These are phyloP conservation scores for Cinara cedri DNA, from an alignment of 2,888 invertebrate genomes.

Conservation along the genomic window DNA sequence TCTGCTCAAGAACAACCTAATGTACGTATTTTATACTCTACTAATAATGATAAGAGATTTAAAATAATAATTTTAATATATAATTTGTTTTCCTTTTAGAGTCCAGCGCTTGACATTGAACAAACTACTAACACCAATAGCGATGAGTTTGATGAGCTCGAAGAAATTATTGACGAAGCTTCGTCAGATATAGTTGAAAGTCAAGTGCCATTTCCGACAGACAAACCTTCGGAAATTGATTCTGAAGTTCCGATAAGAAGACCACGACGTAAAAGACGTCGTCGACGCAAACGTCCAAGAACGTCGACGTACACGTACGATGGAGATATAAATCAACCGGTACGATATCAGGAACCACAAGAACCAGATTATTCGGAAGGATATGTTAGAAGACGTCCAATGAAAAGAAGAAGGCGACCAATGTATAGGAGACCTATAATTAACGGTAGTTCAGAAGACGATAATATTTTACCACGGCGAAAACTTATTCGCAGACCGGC, in stretches of 20 bases:
- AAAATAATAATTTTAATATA: neutral
- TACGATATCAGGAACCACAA: constrained; percentile 47
- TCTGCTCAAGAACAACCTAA: constrained; percentile 7
- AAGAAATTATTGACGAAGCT: constrained; percentile 52
- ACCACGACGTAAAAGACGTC: constrained; percentile 57
- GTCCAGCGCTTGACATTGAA: constrained; percentile 1
- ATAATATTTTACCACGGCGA: constrained; percentile 65
- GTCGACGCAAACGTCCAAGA: constrained; percentile 58
- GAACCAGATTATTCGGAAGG: constrained; percentile 52
- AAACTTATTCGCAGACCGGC: constrained; percentile 62
- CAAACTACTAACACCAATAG: constrained; percentile 1
- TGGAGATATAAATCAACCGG: constrained; percentile 57
- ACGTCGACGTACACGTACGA: constrained; percentile 58
- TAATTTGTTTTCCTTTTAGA: constrained; percentile 8
- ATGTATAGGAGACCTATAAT: constrained; percentile 61
- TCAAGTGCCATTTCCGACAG: constrained; percentile 58
- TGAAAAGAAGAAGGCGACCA: constrained; percentile 59
- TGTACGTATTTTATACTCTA: constrained; percentile 10
- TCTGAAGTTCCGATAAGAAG: constrained; percentile 49
- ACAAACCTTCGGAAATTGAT: constrained; percentile 58
- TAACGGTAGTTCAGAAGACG: constrained; percentile 63
- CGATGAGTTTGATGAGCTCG: constrained; percentile 42
- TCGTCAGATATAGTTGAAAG: constrained; percentile 52
- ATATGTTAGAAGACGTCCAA: constrained; percentile 58
- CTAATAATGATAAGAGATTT: too few relatives aligned